Evolutionary conservation across 1,140 invertebrate genomes (phyloP).

Genomic region (Drosophila ercepeae): DNA sequence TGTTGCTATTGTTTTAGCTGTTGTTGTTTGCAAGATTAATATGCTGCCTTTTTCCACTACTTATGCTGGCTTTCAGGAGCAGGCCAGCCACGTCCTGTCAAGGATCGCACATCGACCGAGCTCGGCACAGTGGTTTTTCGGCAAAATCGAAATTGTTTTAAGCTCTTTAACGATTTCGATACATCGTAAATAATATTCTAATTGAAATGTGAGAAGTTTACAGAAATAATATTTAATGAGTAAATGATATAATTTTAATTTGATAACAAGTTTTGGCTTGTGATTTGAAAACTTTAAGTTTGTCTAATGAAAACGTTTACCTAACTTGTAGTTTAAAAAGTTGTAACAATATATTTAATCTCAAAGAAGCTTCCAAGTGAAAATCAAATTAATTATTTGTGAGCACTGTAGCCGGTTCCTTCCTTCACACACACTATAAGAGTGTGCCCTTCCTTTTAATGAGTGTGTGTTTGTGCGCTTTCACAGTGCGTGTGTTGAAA

Average conservation of each 20-base stretch:
- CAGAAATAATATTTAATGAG: neutral
- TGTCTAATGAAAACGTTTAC: neutral
- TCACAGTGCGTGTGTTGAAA: constrained; percentile 57
- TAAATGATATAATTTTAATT: neutral
- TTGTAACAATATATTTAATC: neutral
- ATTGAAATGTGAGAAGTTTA: neutral
- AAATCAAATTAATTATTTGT: neutral
- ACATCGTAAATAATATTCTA: neutral
- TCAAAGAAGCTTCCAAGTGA: neutral
- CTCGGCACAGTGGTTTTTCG: neutral
- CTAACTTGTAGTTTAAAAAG: neutral
- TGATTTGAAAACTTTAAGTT: too few species aligned
- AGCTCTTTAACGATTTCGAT: neutral
- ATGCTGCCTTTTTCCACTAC: constrained; percentile 77
- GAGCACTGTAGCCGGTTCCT: neutral
- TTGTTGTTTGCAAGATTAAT: constrained; percentile 72
- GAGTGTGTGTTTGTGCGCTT: constrained; percentile 38
- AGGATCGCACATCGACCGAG: neutral
- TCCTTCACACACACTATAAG: neutral
- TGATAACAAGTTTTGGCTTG: neutral
- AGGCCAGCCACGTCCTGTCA: constrained; percentile 48
- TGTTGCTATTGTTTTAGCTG: constrained; percentile 49
- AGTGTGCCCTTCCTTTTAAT: constrained; percentile 46
- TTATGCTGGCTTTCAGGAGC: constrained; percentile 73
- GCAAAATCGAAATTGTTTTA: neutral